Conservation (phyloP, 2,888 invertebrate species). For the Pachydiplax longipennis region DNA sequence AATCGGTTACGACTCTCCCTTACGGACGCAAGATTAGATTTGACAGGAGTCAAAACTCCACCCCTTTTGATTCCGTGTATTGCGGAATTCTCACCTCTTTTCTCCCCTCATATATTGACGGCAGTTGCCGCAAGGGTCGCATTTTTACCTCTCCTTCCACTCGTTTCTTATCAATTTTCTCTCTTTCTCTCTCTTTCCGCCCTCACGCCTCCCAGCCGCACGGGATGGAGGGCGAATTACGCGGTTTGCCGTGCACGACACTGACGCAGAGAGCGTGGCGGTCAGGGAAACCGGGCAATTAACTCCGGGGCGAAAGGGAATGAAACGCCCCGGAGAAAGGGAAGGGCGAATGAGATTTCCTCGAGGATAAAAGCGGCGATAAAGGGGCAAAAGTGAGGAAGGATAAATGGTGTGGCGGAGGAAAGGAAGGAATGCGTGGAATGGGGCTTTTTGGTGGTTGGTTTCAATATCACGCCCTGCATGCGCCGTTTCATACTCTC, state of each 20-base stretch:
- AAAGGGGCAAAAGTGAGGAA: background rate
- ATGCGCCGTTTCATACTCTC: too few relatives aligned
- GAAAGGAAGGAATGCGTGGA: background rate
- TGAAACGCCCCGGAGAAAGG: background rate
- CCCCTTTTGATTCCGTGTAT: background rate
- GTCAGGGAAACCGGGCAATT: constrained; percentile 23
- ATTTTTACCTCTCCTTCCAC: background rate
- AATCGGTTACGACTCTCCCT: too few relatives aligned
- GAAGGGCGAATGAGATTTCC: background rate
- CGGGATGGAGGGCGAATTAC: background rate
- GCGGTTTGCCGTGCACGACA: constrained; percentile 9
- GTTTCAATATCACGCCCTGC: too few relatives aligned
- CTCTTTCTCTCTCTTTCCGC: background rate
- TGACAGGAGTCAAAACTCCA: background rate
- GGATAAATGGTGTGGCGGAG: background rate
- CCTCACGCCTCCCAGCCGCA: background rate
- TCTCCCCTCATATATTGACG: background rate
- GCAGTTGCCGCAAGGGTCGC: too few relatives aligned
- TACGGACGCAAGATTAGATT: too few relatives aligned
- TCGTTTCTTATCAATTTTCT: background rate
- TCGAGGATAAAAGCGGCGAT: background rate
- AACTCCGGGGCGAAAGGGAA: background rate
- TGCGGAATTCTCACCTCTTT: background rate
- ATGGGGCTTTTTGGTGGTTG: background rate
- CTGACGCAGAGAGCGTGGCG: constrained; percentile 7